Base-by-base conservation (phyloP, 2,888 invertebrate genomes). In the Subacronicta megacephala region DNA sequence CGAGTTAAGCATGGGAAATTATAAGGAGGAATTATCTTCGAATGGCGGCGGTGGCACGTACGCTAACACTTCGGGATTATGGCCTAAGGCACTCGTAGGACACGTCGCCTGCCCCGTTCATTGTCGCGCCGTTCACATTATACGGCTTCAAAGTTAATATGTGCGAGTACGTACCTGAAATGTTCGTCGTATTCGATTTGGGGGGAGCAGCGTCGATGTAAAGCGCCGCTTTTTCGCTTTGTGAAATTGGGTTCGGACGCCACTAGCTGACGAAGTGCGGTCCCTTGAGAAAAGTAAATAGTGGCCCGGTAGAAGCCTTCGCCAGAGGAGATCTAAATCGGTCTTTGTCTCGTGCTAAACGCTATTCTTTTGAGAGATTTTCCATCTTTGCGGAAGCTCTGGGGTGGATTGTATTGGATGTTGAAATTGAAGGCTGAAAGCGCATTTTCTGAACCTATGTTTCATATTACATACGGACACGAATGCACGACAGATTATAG, bases 1-100 rank as follows among this genome's bases (percentile, higher is more conserved):
- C 84, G 86, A 90, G 90, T 93, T 92, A 91, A 92, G 90, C 89
- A 92, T 92, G 87, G 90, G 87, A 90, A 92, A 93, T 94, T 93
- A 93, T 93, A 92, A 89, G 90, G 86, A 90, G 89, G 89, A 90
- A 94, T 94, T 94, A 93, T 93, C 89, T 90, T 86, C 84, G 84
- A 89, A 89, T 84, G 84, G 84, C 85, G 83, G 83, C 80, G 85
- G 81, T 82, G 82, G 86, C 86, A 90, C 89, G 88, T 90, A 88
- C 84, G 82, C 77, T 83, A 84, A 87, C 84, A 87, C 84, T 86
- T 84, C 77, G 81, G 80, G 88, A 87, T 89, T 89, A 89, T 84
- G 72, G 84, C 89, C 87, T 76, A 76, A 80, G 89, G 88, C 88
- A 82, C 84, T 84, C 81, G 78, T 81, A 83, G 83, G 83, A 82